A percentile compares a stretch with the other conserved stretches of the same genome.
These are phyloP conservation scores for Dolichoris vasculosae DNA, from an alignment of 1,140 invertebrate genomes.

Conservation along the genomic window DNA sequence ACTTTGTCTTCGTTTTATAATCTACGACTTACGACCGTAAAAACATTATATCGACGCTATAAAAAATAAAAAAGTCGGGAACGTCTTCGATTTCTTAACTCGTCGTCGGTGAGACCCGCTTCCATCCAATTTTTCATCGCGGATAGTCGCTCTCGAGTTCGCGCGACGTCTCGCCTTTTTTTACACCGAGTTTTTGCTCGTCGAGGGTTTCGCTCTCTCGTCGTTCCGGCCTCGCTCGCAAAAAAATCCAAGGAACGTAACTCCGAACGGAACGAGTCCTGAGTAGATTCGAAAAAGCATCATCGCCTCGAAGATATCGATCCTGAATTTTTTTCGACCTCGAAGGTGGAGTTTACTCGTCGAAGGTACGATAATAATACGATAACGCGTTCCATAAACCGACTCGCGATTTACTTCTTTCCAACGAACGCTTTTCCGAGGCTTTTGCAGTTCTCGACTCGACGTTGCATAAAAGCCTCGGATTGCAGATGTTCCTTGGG, in stretches of 20 bases:
- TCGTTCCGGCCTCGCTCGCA: neutral
- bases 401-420: no score
- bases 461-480: neutral
- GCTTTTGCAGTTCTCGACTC: neutral
- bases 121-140: slow-evolving; percentile 4
- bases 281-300: no score
- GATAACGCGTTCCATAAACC: no score
- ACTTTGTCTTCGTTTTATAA: neutral
- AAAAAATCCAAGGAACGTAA: neutral
- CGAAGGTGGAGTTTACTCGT: no score
- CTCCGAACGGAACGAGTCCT: neutral
- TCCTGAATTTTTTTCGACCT: no score
- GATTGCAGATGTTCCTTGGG: neutral
- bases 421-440: no score
- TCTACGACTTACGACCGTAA: neutral
- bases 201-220: neutral
- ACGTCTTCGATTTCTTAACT: slow-evolving; percentile 15
- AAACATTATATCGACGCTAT: neutral
- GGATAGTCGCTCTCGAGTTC: neutral
- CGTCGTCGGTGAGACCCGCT: neutral
- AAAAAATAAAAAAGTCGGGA: neutral
- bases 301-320: no score
- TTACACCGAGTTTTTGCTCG: neutral
- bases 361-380: no score
- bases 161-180: neutral